A percentile compares a stretch with the other conserved stretches of the same genome.
phyloP scores from a whole-genome alignment of 1,140 invertebrate genomes.

The Drosophila nigromelanica region DNA sequence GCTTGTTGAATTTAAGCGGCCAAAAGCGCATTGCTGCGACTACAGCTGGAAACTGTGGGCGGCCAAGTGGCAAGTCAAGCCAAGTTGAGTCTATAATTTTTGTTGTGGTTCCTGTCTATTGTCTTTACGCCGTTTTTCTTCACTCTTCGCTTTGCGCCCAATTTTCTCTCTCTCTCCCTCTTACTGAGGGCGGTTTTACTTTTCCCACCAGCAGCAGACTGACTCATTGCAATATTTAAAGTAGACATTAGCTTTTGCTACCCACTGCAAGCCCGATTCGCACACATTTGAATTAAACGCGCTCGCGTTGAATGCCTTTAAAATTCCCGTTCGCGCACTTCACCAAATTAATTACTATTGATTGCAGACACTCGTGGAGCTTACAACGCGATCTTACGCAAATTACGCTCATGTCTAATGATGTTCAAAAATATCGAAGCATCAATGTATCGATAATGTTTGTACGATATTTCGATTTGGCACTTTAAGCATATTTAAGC shows the following conservation, averaged over 20 bases:
- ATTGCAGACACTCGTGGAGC: neutral
- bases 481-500: no score
- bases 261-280: neutral
- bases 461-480: no score
- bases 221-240: constrained; percentile 68
- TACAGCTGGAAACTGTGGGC: constrained; percentile 48
- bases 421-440: no score
- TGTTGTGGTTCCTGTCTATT: constrained; percentile 82
- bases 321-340: neutral
- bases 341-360: neutral
- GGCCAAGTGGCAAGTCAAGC: constrained; percentile 52
- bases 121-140: constrained; percentile 58
- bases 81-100: constrained; percentile 80
- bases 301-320: neutral
- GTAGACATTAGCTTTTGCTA: constrained; percentile 37
- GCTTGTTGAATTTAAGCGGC: constrained; percentile 64
- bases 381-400: no score
- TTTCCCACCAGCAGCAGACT: constrained; percentile 7
- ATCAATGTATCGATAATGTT: no score
- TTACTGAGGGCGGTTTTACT: constrained; percentile 23
- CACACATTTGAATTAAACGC: constrained; percentile 7
- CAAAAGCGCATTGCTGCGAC: constrained; percentile 67
- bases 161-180: neutral
- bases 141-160: neutral
- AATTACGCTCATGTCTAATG: neutral